phyloP scores from a whole-genome alignment of 2,888 invertebrate genomes.

The Neocrepidodera transversa region DNA sequence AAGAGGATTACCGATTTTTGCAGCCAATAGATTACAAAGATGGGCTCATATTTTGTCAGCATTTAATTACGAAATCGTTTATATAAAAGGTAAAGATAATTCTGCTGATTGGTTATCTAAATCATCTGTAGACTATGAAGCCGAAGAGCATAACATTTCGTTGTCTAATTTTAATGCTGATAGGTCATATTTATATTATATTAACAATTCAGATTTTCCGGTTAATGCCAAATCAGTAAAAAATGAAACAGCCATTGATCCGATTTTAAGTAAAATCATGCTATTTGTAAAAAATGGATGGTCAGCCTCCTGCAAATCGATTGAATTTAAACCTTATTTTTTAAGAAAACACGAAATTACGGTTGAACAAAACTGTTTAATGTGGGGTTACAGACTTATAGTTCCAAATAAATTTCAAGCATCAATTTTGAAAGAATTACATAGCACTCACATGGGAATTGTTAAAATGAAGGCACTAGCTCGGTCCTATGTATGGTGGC shows the following conservation, averaged over 20 bases:
- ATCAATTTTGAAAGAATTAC: constrained; percentile 24
- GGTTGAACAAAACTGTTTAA: too few species aligned
- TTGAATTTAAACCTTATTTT: background rate
- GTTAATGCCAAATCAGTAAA: constrained; percentile 20
- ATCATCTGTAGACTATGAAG: background rate
- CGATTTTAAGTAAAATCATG: constrained; percentile 25
- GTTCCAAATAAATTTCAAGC: constrained; percentile 18
- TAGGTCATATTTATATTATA: constrained; percentile 23
- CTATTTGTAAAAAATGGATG: constrained; percentile 26
- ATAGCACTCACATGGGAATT: too few species aligned
- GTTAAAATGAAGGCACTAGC: too few species aligned
- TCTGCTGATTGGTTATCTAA: constrained; percentile 18
- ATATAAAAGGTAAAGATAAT: constrained; percentile 10
- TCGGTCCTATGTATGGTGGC: constrained; percentile 53
- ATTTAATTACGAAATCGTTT: constrained; percentile 17
- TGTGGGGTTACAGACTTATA: too few species aligned
- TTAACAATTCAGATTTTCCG: constrained; percentile 16
- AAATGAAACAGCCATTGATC: constrained; percentile 20
- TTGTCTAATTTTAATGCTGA: background rate
- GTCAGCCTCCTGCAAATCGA: too few species aligned
- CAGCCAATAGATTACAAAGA: constrained; percentile 25
- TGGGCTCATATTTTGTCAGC: too few species aligned
- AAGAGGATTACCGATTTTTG: constrained; percentile 20
- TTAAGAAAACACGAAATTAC: background rate
- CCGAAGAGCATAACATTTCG: background rate